Evolutionary conservation across 1,140 invertebrate species (phyloP), one percentile per base, ranked within the genome.

Genomic region (Triops cancriformis): DNA sequence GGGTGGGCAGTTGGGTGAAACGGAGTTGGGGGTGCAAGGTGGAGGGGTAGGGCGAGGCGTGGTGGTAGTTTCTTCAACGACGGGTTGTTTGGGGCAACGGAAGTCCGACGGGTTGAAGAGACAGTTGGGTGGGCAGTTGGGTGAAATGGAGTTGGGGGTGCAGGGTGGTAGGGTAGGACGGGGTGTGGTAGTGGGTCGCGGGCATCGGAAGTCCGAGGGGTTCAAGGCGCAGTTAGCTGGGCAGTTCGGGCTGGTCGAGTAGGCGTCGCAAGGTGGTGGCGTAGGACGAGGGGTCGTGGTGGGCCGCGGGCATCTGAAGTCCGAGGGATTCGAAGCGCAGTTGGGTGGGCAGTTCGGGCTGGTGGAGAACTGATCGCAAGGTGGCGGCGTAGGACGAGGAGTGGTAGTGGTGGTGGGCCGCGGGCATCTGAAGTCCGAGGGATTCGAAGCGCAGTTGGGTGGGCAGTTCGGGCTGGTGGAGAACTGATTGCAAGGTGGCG

Each of bases 401-500:
- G 41, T 45, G 28, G 74, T 76, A 14, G 41, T 43, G n/a, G 73
- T 26, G 31, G 73, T 43, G 26, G 31, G 64, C 14, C 41, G 41
- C 73, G 76, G 45, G 27, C 31, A 45, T 31, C 23, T 45, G 1
- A 18, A 37, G 45, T 45, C 27, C 10, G 76, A 72, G 9, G 51
- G 37, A 26, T 64, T 64, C 18, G 14, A 18, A 18, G 23, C 23
- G 7, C 51, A 64, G 14, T 64, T 64, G 23, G 51, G 51, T 0
- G 51, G 51, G 51, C 51, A 64, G 51, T 64, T 64, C 14, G 51
- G 51, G 23, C 18, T n/a, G 14, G 51, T 64, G 6, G 51, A 64
- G 23, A 64, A 64, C 18, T 18, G 51, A 64, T 23, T 14, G 23
- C 51, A 64, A 26, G 43, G 41, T 77, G 76, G 76, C 11, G 76